A percentile compares a stretch with the other conserved stretches of the same genome.
phyloP scores from a whole-genome alignment of 2,888 invertebrate genomes.

The Acleris cristana region DNA sequence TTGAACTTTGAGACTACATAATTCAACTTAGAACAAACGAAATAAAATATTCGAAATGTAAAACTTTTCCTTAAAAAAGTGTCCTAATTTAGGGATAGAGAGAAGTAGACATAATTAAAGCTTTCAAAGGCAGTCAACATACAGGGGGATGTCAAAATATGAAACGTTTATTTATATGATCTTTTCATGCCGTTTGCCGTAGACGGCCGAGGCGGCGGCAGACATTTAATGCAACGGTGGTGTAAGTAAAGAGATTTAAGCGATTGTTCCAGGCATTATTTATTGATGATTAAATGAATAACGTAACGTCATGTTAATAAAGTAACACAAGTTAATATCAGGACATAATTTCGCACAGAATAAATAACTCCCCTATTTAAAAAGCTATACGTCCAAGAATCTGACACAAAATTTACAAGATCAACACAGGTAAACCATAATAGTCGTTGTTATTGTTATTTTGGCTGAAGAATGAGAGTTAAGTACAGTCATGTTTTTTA shows the following conservation, averaged over 20 bases:
- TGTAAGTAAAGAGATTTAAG: slow-evolving; percentile 12
- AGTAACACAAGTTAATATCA: too few relatives aligned
- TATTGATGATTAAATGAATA: neutral
- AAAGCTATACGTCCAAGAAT: too few relatives aligned
- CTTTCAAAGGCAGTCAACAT: slow-evolving; percentile 32
- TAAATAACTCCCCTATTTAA: too few relatives aligned
- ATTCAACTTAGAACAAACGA: too few relatives aligned
- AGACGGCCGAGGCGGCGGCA: slow-evolving; percentile 49
- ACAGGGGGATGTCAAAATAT: slow-evolving; percentile 40
- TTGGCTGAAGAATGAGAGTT: too few relatives aligned
- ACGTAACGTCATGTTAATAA: neutral
- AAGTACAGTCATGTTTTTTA: too few relatives aligned
- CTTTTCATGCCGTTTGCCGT: slow-evolving; percentile 44
- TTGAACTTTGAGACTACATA: too few relatives aligned
- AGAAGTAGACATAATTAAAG: slow-evolving; percentile 31
- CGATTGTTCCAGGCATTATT: neutral
- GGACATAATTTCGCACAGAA: too few relatives aligned
- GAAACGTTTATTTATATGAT: slow-evolving; percentile 52
- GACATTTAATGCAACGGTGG: slow-evolving; percentile 30
- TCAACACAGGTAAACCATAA: too few relatives aligned
- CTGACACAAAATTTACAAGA: too few relatives aligned
- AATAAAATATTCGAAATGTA: too few relatives aligned
- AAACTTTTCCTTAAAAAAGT: neutral
- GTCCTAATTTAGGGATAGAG: slow-evolving; percentile 11
- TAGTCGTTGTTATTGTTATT: too few relatives aligned